Percentiles rank a stretch among this genome's conserved stretches.
Conservation (phyloP, 2,888 invertebrate species). For the Strigamia maritima region DNA sequence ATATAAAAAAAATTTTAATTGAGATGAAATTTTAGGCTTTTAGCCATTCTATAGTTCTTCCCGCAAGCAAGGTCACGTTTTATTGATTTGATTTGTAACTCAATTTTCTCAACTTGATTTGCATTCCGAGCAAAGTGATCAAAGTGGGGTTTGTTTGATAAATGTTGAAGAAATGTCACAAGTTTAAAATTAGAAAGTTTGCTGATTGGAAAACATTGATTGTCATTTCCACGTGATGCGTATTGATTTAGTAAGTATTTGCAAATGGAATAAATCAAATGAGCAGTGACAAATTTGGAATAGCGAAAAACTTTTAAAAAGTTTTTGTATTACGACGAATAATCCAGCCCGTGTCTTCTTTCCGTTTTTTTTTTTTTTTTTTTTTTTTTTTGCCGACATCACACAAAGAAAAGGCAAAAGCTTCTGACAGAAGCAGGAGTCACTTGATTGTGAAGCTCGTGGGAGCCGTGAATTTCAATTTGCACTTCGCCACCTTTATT, state of each 20-base stretch:
- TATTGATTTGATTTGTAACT: background rate
- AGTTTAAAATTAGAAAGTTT: background rate
- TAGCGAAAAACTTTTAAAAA: background rate
- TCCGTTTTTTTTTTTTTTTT: background rate
- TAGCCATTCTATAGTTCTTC: too few species aligned
- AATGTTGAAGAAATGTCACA: background rate
- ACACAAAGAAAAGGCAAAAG: constrained; percentile 11
- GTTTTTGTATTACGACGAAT: background rate
- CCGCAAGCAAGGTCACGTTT: background rate
- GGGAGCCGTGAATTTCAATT: constrained; percentile 32
- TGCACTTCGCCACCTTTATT: constrained; percentile 34
- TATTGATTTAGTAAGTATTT: background rate
- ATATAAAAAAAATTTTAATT: background rate
- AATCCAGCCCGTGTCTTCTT: background rate
- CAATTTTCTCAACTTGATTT: background rate
- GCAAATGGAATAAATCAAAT: constrained; percentile 18
- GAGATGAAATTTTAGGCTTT: background rate
- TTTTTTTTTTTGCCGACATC: background rate
- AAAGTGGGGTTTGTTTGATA: background rate
- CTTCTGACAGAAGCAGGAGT: constrained; percentile 9
- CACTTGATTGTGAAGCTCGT: constrained; percentile 22
- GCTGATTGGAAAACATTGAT: background rate
- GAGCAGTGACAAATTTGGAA: constrained; percentile 12
- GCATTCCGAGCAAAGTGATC: background rate
- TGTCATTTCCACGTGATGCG: background rate